These are phyloP conservation scores for Trichonephila clavata DNA, from an alignment of 1,140 invertebrate species.

Conservation along the genomic window DNA sequence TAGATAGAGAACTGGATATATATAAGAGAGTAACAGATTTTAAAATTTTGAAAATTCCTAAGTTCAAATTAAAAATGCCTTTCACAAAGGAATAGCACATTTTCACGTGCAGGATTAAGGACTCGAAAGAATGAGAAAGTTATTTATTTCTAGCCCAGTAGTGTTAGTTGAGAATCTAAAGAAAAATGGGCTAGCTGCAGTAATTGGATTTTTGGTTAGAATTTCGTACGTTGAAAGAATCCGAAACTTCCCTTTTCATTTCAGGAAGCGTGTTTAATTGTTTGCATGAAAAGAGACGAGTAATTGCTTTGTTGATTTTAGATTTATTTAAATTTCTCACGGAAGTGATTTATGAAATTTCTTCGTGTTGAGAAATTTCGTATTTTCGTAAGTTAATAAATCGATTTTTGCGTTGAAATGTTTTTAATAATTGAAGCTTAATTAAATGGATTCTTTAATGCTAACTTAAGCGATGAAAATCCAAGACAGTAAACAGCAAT, in stretches of 20 bases:
- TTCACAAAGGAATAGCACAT: too few species aligned
- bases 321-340: background rate
- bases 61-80: too few species aligned
- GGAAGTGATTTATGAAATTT: background rate
- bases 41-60: too few species aligned
- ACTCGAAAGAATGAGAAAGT: background rate
- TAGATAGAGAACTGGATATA: too few species aligned
- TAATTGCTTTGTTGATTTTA: background rate
- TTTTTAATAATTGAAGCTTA: background rate
- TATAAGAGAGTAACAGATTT: too few species aligned
- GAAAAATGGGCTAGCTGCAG: background rate
- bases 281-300: background rate
- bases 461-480: too few species aligned
- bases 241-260: background rate
- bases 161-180: background rate
- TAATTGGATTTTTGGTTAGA: constrained; percentile 8
- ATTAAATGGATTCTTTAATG: background rate
- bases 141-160: background rate
- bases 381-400: background rate
- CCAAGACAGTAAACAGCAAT: too few species aligned
- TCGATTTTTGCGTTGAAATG: background rate
- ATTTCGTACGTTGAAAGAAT: background rate
- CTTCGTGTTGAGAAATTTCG: background rate
- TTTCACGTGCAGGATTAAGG: too few species aligned
- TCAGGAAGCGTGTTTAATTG: background rate